Base-by-base conservation (phyloP, 2,113 vertebrate species). In the Anser brachyrhynchus region DNA sequence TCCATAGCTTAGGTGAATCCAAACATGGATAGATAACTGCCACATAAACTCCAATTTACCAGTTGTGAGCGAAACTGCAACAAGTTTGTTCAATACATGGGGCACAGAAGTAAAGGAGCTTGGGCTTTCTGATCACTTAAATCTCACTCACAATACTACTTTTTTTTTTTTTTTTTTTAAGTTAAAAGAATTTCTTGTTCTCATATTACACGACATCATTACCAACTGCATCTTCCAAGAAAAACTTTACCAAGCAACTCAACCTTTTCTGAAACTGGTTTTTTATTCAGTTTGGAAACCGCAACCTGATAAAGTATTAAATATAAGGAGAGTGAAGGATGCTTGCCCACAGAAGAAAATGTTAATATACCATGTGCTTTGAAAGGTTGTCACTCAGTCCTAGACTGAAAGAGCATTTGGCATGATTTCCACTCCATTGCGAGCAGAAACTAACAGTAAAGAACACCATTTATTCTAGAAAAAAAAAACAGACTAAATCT, bases 181-280 rank as follows among this genome's bases (percentile, higher is more conserved):
- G 44, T 83, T 61, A 80, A 22, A 89, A 81, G 55, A 81, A 89
- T 89, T 88, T 83, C 35, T 95, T 72, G 46, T 16, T 95, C 77
- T 89, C 81, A 21, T 72, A 75, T 97, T 95, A 87, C 77, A 93
- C 84, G 82, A 61, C 65, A 93, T 89, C 46, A 74, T 46, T 81
- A 89, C 57, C 35, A 92, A n/a, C 3, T 29, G 72, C 15, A 43
- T 61, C 37, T 87, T 93, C 87, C 84, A 97, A 93, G 73, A 91
- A 89, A 87, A 93, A 44, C n/a, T 87, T 84, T 25, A 87, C 20
- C 41, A 82, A 81, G 69, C 55, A 92, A 74, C 41, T 89, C n/a
- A 82, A 43, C 9, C 7, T 87, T 52, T 82, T 67, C 70, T 82
- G 54, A 84, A 89, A 87, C 87, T 0, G 3, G 6, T 8, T 3